Evolutionary conservation across 2,797 vertebrate genomes (phyloP).

Genomic region (Amazona ochrocephala): DNA sequence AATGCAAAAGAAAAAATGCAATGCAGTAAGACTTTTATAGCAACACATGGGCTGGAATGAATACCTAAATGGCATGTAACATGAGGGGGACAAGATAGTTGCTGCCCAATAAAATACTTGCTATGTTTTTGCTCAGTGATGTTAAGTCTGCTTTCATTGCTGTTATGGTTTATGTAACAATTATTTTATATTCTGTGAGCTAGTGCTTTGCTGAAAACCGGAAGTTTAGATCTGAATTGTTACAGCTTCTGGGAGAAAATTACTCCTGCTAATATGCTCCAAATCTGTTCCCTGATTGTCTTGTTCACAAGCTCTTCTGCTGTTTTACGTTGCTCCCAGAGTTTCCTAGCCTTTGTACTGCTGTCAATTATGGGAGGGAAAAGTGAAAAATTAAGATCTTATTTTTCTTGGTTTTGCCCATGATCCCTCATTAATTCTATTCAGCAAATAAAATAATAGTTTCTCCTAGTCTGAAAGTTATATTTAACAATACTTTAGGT

Average conservation of each 20-base stretch:
- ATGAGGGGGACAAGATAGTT: neutral
- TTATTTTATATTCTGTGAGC: neutral
- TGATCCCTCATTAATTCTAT: neutral
- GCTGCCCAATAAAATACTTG: neutral
- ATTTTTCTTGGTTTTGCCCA: neutral
- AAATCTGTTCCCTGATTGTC: neutral
- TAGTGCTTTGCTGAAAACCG: neutral
- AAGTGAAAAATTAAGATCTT: neutral
- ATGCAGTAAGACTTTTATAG: neutral
- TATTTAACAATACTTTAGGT: neutral
- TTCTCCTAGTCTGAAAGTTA: neutral
- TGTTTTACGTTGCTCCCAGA: neutral
- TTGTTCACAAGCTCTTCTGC: neutral
- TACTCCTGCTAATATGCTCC: neutral
- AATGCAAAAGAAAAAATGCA: neutral
- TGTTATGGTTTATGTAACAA: neutral
- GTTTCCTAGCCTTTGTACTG: neutral
- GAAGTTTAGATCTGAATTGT: neutral
- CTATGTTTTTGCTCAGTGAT: neutral
- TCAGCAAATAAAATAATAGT: neutral
- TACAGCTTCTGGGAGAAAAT: neutral
- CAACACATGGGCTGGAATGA: neutral
- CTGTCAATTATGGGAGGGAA: neutral
- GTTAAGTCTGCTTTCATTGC: neutral
- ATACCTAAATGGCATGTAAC: neutral